Evolutionary conservation across 2,888 invertebrate genomes (phyloP).

Genomic region (Dryomyza anilis): DNA sequence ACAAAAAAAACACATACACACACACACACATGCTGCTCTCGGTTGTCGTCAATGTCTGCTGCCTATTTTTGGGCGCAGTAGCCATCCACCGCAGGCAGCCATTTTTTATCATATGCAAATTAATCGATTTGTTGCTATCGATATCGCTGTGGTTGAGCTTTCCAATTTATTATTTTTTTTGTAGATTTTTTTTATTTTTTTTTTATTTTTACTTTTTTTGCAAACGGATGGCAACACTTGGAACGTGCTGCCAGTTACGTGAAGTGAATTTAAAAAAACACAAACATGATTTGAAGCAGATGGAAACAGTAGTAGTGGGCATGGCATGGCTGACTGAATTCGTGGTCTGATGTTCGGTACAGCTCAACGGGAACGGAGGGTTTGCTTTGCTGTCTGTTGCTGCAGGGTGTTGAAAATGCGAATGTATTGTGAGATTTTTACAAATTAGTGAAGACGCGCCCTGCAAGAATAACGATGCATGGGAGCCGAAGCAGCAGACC

Average conservation of each 20-base stretch:
- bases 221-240: too few relatives aligned
- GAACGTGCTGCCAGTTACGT: too few relatives aligned
- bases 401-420: conserved; percentile 12
- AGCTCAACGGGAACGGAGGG: too few relatives aligned
- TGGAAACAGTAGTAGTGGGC: too few relatives aligned
- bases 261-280: too few relatives aligned
- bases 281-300: too few relatives aligned
- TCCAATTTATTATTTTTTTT: conserved; percentile 16
- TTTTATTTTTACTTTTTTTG: not conserved
- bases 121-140: conserved; percentile 26
- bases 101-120: conserved; percentile 19
- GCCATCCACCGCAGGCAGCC: too few relatives aligned
- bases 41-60: too few relatives aligned
- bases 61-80: too few relatives aligned
- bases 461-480: conserved; percentile 17
- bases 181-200: not conserved
- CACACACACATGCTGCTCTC: not conserved
- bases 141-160: not conserved
- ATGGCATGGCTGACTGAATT: too few relatives aligned
- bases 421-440: conserved; percentile 14
- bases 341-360: too few relatives aligned
- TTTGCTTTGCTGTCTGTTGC: too few relatives aligned
- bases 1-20: conserved; percentile 10
- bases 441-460: conserved; percentile 17
- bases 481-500: not conserved